Evolutionary conservation across 2,888 invertebrate species (phyloP), one percentile per base, ranked within the genome.

Genomic region (Andrena minutula): DNA sequence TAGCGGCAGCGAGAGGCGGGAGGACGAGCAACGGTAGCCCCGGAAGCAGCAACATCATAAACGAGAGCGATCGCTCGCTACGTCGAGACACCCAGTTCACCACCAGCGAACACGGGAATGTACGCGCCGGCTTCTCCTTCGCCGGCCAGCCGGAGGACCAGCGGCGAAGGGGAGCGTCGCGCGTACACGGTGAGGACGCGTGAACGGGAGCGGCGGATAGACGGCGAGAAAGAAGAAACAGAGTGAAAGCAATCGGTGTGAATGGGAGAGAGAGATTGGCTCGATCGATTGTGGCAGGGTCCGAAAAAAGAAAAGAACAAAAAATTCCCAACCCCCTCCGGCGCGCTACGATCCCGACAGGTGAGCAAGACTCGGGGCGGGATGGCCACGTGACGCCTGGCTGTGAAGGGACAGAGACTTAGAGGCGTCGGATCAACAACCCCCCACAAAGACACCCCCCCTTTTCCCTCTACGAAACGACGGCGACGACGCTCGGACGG

Each of bases 31-130:
- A 86, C 68, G 82, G 76, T 66, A 86, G 85, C 86, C 82, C 68
- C 73, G 72, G 72, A 53, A 84, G 79, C 74, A 86, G 78, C 83
- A 77, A 58, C 77, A 82, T 68, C 80, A 87, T 64, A 79, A 88
- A 68, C 81, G 76, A 84, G 69, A 84, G 86, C 64, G 65, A 61
- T 73, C 87, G 88, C 84, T 91, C 91, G 89, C 89, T 89, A 89
- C 70, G 85, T 83, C 68, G 75, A 58, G 60, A 56, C 61, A 69
- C 35, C 63, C 79, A 75, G 80, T 85, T 77, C 69, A 70, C 60
- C 73, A 64, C 28, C 75, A 68, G n/a, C 65, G 32, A 75, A 61
- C 65, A 56, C 30, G 53, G 56, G 32, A 60, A 70, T 49, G 68
- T 69, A 64, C 61, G 68, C 83, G 84, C 76, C 85, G 85, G 80